Evolutionary conservation across 2,888 invertebrate species (phyloP), one percentile per base, ranked within the genome.

Genomic region (Lasioglossum calceatum): DNA sequence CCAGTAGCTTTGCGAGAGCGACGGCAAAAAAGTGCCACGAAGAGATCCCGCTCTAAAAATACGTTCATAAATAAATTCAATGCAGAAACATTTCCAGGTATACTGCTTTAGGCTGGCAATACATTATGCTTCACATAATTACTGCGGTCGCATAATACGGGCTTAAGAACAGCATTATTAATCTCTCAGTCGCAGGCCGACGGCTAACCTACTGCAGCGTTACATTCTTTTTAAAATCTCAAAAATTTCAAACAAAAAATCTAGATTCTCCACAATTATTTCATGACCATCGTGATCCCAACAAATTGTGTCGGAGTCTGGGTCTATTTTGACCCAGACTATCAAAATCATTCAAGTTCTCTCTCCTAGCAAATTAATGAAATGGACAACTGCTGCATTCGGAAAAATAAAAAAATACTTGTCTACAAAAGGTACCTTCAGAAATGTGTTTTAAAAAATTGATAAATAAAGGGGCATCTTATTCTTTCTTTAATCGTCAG

Each of bases 131-230:
- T 70, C n/a, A 4, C 1, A 39, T 42, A n/a, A 70, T 39, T 39
- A 70, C 42, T 0, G 70, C 23, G 39, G 42, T 42, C 36, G 39
- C 39, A 70, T 39, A 42, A 70, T 70, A 4, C 23, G n/a, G 39
- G 23, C 70, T 70, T 70, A 39, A 70, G 39, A n/a, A 70, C 39
- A 70, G 70, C 23, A 39, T 70, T 70, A 70, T 12, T 70, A 70
- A 70, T 70, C 36, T 70, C 36, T 4, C 23, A 2, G 32, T 32
- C 44, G 79, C 76, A 47, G 4, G 44, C 85, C 85, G 85, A 73
- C 85, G 85, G 85, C 76, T 4, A 64, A 54, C 47, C 10, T 8
- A 16, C 64, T 23, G 36, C 44, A 0, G 23, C 27, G 1, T 58
- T 36, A 32, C 16, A 19, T 42, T 12, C 32, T 42, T 36, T 14